Evolutionary conservation across 2,113 vertebrate species (phyloP), one percentile per base, ranked within the genome.

Genomic region (Chamaetylas fuelleborni): DNA sequence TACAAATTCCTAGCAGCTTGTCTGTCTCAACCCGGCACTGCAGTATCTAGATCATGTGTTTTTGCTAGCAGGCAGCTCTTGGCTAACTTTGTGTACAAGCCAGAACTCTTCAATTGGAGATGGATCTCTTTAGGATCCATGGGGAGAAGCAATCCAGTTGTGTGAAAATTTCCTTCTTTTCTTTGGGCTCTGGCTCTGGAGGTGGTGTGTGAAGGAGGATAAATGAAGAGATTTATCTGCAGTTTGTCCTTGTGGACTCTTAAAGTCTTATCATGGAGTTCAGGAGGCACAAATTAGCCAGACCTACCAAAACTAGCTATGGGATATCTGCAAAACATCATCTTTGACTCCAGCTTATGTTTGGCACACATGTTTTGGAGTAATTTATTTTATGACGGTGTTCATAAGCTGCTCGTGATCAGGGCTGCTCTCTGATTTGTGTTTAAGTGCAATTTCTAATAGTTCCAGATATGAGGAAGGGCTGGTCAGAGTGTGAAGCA

Each of bases 1-100:
- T 90, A 81, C n/a, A 88, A 92, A 93, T 96, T 95, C 93, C 70
- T 94, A 60, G 67, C 87, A 94, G 81, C 81, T 92, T 88, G 74
- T 87, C 76, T 96, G 91, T 90, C 94, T 95, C 45, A 5, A 78
- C 65, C 51, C 0, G 0, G 54, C 1, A 2, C 82, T 95, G 51
- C 67, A 90, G 56, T 76, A 80, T 90, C 71, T 73, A 57, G 47
- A 81, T 84, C 33, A 83, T 1, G 19, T 88, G n/a, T 83, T 94
- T 82, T 86, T 93, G 92, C 78, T 93, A 84, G 53, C 71, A 95
- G 78, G 81, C 79, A 72, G 57, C 70, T 86, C 51, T 77, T 73
- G 62, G 73, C 72, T 79, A 82, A 79, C 91, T 93, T 67, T n/a
- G 53, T 84, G 31, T 93, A 88, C 69, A 67, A 67, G 51, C 29